A percentile compares a stretch with the other conserved stretches of the same genome.
phyloP scores from a whole-genome alignment of 2,888 invertebrate genomes.

The Amphipyra tragopoginis region DNA sequence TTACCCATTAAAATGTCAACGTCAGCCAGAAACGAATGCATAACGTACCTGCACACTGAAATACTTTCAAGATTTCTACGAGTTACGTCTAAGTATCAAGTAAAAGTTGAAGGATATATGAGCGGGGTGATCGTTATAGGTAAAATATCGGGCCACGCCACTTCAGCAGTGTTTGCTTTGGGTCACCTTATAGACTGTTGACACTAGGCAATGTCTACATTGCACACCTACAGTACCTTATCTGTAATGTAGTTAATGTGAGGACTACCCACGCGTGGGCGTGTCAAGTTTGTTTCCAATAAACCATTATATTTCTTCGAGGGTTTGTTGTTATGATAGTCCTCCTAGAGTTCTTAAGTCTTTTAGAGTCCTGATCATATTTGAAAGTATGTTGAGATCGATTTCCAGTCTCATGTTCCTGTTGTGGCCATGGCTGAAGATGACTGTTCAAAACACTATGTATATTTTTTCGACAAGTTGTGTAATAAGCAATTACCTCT shows the following conservation, averaged over 20 bases:
- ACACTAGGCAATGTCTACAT: constrained; percentile 51
- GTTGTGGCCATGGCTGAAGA: too few relatives aligned
- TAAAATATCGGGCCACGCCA: constrained; percentile 34
- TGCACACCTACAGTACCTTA: constrained; percentile 40
- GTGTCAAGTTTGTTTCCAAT: constrained; percentile 37
- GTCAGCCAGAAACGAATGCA: constrained; percentile 21
- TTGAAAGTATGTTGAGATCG: background rate
- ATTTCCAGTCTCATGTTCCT: background rate
- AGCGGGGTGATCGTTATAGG: constrained; percentile 11
- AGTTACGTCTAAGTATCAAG: constrained; percentile 12
- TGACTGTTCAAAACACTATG: too few relatives aligned
- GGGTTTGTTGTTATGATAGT: background rate
- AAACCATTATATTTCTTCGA: constrained; percentile 12
- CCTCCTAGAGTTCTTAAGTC: background rate
- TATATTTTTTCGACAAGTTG: too few relatives aligned
- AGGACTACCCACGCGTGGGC: constrained; percentile 9
- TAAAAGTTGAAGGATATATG: constrained; percentile 13
- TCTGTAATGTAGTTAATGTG: constrained; percentile 39
- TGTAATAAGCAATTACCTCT: background rate
- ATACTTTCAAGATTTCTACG: constrained; percentile 21
- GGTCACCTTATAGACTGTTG: constrained; percentile 47
- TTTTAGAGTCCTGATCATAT: too few relatives aligned
- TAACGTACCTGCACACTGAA: constrained; percentile 16
- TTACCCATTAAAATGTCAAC: constrained; percentile 44
- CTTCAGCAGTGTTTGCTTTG: constrained; percentile 49